phyloP scores from a whole-genome alignment of 2,113 vertebrate species.

The Tychaedon coryphoeus region DNA sequence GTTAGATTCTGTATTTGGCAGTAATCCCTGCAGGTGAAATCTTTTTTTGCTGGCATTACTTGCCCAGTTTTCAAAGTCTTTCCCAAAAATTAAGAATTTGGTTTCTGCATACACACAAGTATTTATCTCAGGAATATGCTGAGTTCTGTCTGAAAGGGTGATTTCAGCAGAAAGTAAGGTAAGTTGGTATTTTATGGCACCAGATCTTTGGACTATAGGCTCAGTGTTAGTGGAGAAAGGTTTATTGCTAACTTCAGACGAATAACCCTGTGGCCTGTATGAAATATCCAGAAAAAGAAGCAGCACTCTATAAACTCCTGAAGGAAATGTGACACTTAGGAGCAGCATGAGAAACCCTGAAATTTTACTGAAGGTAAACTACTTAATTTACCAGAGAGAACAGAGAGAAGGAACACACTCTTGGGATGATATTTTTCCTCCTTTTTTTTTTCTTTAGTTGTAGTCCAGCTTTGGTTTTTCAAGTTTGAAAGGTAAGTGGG shows the following conservation, averaged over 20 bases:
- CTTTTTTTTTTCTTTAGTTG: not conserved
- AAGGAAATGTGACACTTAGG: not conserved
- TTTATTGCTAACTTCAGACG: not conserved
- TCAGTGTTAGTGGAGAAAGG: not conserved
- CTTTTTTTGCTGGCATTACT: not conserved
- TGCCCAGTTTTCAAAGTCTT: not conserved
- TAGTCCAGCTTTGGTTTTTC: constrained; percentile 24
- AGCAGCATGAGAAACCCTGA: not conserved
- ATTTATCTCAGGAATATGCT: not conserved
- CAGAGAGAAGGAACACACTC: not conserved
- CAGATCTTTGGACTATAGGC: not conserved
- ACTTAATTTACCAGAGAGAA: not conserved
- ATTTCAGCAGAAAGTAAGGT: not conserved
- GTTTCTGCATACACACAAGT: not conserved
- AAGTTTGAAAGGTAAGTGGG: constrained; percentile 58
- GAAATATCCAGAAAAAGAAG: not conserved
- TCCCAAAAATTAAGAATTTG: not conserved
- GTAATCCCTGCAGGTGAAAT: not conserved
- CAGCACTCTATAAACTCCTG: not conserved
- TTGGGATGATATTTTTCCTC: not conserved
- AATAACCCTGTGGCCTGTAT: not conserved
- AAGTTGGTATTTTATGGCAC: not conserved
- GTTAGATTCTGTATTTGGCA: not conserved
- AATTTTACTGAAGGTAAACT: not conserved
- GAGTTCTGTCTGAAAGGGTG: not conserved